Base-by-base conservation (phyloP, 2,797 vertebrate species). In the Amazonetta brasiliensis region DNA sequence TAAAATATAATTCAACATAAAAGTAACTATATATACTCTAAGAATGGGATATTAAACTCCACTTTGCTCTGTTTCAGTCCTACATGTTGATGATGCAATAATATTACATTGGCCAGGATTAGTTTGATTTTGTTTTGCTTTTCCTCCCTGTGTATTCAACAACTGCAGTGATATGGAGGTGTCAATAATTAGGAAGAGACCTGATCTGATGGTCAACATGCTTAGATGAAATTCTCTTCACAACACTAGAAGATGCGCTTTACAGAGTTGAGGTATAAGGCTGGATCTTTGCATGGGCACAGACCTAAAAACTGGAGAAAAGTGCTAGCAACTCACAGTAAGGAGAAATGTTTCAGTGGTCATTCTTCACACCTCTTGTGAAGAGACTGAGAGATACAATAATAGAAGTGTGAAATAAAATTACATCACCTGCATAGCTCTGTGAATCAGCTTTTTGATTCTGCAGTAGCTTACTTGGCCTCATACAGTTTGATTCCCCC, bases 331-430 rank as follows among this genome's bases (percentile, higher is more conserved):
- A 41, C 35, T 17, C 18, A 8, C 16, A 79, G 17, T 8, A 41
- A 44, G 46, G 46, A 62, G 63, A 63, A 73, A 33, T 0, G 0
- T 31, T 84, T 84, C 20, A 37, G 83, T 75, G 46, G 46, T 22
- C 1, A 0, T 23, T 60, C 39, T 46, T 69, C 46, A 84, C 43
- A 82, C 4, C 26, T 33, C n/a, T 30, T 5, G 8, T 60, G 71
- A 55, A 28, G 39, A 41, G 52, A 50, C 1, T 0, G 7, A 31
- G 19, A 20, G 12, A 39, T 35, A 11, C 25, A 37, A 7, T 20
- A 75, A 46, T 4, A 64, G 54, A 25, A 14, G 7, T 12, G 20
- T 43, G 23, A 28, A 46, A 68, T 59, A 66, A 78, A 78, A 72
- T 22, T 12, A 30, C 21, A 13, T 10, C 2, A 69, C 7, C 46